phyloP scores from a whole-genome alignment of 1,140 invertebrate genomes.

The Triops cancriformis region DNA sequence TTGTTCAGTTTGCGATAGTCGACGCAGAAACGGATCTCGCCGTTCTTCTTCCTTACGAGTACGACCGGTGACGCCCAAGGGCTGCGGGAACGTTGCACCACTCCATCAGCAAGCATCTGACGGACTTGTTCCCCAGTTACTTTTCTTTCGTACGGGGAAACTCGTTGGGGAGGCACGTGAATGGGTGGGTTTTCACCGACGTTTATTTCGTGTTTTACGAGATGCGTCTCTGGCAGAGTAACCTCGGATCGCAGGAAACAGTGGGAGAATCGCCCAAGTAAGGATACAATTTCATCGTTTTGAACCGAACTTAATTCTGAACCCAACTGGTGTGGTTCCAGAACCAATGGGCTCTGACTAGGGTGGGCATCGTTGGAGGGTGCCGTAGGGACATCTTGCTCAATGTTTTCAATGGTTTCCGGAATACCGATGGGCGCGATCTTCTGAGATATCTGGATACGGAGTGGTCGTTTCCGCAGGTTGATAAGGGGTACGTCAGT shows the following conservation, averaged over 20 bases:
- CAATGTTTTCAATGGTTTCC: background rate
- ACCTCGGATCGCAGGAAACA: background rate
- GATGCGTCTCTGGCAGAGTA: background rate
- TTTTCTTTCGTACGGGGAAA: background rate
- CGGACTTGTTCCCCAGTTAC: slow-evolving; percentile 10
- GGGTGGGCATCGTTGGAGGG: background rate
- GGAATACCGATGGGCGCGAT: background rate
- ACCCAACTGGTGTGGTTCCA: background rate
- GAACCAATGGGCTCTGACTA: background rate
- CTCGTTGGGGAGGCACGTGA: slow-evolving; percentile 17
- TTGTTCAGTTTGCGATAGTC: slow-evolving; percentile 40
- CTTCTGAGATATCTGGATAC: background rate
- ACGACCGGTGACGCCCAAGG: slow-evolving; percentile 34
- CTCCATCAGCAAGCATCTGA: slow-evolving; percentile 2
- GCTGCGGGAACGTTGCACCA: background rate
- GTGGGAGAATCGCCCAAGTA: background rate
- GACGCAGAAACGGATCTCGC: slow-evolving; percentile 38
- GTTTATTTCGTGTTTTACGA: background rate
- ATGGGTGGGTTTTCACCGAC: slow-evolving; percentile 11
- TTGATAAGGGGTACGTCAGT: slow-evolving; percentile 11
- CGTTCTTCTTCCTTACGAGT: slow-evolving; percentile 36
- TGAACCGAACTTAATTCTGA: background rate
- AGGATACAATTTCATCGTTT: background rate
- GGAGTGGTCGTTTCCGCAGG: background rate
- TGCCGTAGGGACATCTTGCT: background rate